A percentile compares a stretch with the other conserved stretches of the same genome.
phyloP scores from a whole-genome alignment of 2,888 invertebrate species.

The Fragum fragum region DNA sequence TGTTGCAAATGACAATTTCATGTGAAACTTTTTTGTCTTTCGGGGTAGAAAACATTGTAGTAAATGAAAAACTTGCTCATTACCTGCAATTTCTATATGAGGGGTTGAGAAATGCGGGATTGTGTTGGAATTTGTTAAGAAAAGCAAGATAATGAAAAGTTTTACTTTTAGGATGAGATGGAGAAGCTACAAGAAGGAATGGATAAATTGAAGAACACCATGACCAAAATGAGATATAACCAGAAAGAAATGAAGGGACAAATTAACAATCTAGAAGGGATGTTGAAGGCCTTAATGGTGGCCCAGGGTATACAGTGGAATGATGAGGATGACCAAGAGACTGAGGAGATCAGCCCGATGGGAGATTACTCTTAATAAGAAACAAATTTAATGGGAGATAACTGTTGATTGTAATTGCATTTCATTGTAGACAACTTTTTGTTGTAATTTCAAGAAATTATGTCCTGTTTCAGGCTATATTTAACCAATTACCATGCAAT shows the following conservation, averaged over 20 bases:
- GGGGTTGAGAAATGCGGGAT: too few relatives aligned
- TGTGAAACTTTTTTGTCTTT: too few relatives aligned
- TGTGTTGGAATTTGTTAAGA: too few relatives aligned
- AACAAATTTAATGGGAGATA: background rate
- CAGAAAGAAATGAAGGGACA: constrained; percentile 80
- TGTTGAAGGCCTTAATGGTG: constrained; percentile 82
- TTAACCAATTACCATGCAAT: background rate
- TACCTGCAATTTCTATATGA: too few relatives aligned
- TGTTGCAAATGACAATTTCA: too few relatives aligned
- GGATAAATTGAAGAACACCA: constrained; percentile 76
- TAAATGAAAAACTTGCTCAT: too few relatives aligned
- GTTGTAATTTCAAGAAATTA: background rate
- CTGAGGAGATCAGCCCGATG: constrained; percentile 67
- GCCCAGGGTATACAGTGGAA: constrained; percentile 75
- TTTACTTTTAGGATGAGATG: constrained; percentile 83
- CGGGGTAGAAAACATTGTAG: too few relatives aligned
- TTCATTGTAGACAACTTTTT: background rate
- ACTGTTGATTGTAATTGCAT: background rate
- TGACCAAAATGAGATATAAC: constrained; percentile 77
- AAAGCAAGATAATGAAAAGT: too few relatives aligned
- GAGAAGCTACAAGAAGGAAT: constrained; percentile 82
- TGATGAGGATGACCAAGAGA: constrained; percentile 82
- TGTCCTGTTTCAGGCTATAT: background rate
- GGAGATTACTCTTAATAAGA: constrained; percentile 56
- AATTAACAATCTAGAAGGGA: constrained; percentile 79